Conservation (phyloP, 1,140 invertebrate species). For the Capitella teleta region DNA sequence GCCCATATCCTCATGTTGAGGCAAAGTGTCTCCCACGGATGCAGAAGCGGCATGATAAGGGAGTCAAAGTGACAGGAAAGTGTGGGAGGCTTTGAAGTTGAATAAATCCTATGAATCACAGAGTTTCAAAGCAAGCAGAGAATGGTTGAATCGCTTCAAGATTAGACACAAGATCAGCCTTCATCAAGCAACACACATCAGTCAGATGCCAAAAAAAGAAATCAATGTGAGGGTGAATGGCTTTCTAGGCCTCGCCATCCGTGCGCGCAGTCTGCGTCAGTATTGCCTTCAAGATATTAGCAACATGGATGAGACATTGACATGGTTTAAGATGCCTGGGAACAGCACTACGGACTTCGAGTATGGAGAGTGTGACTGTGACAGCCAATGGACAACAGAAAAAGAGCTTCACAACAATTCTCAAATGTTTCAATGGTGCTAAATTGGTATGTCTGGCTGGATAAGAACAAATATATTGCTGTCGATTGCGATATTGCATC, state of each 20-base stretch:
- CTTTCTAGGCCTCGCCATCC: background rate
- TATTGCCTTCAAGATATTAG: background rate
- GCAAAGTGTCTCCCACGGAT: background rate
- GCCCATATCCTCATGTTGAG: background rate
- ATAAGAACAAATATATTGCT: no score
- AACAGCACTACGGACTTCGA: background rate
- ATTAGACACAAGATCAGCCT: background rate
- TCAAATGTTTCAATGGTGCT: no score
- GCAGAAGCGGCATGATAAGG: background rate
- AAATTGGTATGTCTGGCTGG: no score
- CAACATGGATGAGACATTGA: background rate
- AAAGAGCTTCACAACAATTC: background rate
- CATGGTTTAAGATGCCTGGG: background rate
- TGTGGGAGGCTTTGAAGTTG: background rate
- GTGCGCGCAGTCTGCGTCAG: background rate
- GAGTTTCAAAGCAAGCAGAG: constrained; percentile 2
- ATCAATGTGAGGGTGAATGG: constrained; percentile 1
- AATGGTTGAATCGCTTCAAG: constrained; percentile 3
- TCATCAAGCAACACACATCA: background rate
- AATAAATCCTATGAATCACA: background rate
- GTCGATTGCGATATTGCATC: no score
- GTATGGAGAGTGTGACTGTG: background rate
- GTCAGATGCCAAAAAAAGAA: background rate
- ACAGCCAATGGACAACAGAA: background rate
- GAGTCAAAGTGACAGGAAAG: background rate